Evolutionary conservation across 2,113 vertebrate species (phyloP), one percentile per base, ranked within the genome.

Genomic region (Loxodonta africana): DNA sequence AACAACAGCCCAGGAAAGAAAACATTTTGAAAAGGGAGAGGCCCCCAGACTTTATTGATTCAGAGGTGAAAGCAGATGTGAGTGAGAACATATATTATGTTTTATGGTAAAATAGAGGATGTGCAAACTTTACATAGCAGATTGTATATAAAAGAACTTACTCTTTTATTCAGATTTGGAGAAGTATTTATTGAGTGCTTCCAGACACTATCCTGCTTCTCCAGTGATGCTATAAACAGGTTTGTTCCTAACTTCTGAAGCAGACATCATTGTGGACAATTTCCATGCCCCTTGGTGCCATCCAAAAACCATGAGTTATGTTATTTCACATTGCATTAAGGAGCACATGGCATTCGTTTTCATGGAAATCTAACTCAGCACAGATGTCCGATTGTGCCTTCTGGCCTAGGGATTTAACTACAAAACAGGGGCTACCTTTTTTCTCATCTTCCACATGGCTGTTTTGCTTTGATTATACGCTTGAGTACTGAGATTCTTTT

Each of bases 71-170:
- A 91, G 41, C 65, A 92, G 83, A 91, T 85, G 73, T 91, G 23
- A 15, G 9, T 95, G 77, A 96, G 91, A 96, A 62, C 41, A 69
- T 88, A n/a, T 62, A 88, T 91, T 96, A 82, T 95, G 95, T 93
- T 57, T 77, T 88, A 63, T 83, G 83, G 74, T 62, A 90, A 96
- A 93, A 82, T 12, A 69, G 71, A 95, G 46, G 69, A 77, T 51
- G 9, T 94, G 62, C n/a, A 83, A 48, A 89, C n/a, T 69, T 94
- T 81, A 60, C 18, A 21, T 76, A 48, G 21, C 41, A 86, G 73
- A 86, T 51, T 94, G 15, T 83, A 20, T 95, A 46, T 83, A 83
- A 83, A 88, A 74, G 44, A 94, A 85, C n/a, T 85, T 78, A 69
- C 12, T 89, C 63, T 94, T 94, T 33, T 77, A 51, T 93, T 91